phyloP scores from a whole-genome alignment of 2,888 invertebrate genomes.

The Camptogramma bilineatum region DNA sequence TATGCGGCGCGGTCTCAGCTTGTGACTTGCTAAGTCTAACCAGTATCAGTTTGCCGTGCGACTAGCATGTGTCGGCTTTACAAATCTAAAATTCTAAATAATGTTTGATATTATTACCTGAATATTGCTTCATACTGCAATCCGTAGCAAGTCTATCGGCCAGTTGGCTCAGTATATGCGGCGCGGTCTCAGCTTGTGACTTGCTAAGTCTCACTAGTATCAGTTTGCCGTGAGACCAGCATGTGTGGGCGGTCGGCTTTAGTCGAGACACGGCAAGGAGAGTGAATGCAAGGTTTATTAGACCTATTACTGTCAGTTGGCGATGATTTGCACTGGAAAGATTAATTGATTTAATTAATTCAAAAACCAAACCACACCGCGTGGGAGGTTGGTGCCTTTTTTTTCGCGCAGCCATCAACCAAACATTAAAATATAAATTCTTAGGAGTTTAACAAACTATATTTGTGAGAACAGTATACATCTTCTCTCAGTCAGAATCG shows the following conservation, averaged over 20 bases:
- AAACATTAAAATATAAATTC: too few relatives aligned
- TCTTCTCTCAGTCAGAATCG: too few relatives aligned
- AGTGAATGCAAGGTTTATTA: slow-evolving; percentile 70
- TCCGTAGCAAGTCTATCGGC: slow-evolving; percentile 65
- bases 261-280: slow-evolving; percentile 59
- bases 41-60: slow-evolving; percentile 68
- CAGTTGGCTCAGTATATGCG: slow-evolving; percentile 63
- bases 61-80: slow-evolving; percentile 69
- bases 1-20: slow-evolving; percentile 66
- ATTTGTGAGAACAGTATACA: too few relatives aligned
- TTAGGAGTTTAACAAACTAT: too few relatives aligned
- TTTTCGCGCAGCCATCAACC: too few relatives aligned
- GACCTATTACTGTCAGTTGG: slow-evolving; percentile 69
- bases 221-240: slow-evolving; percentile 71
- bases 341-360: too few relatives aligned
- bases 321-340: slow-evolving; percentile 71
- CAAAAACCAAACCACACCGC: too few relatives aligned
- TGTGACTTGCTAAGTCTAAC: slow-evolving; percentile 69
- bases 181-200: slow-evolving; percentile 67
- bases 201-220: slow-evolving; percentile 69
- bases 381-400: too few relatives aligned
- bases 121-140: slow-evolving; percentile 60
- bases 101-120: slow-evolving; percentile 60
- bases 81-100: too few relatives aligned
- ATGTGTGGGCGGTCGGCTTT: slow-evolving; percentile 54